Evolutionary conservation across 2,113 vertebrate species (phyloP), one percentile per base, ranked within the genome.

Genomic region (Paralichthys olivaceus): DNA sequence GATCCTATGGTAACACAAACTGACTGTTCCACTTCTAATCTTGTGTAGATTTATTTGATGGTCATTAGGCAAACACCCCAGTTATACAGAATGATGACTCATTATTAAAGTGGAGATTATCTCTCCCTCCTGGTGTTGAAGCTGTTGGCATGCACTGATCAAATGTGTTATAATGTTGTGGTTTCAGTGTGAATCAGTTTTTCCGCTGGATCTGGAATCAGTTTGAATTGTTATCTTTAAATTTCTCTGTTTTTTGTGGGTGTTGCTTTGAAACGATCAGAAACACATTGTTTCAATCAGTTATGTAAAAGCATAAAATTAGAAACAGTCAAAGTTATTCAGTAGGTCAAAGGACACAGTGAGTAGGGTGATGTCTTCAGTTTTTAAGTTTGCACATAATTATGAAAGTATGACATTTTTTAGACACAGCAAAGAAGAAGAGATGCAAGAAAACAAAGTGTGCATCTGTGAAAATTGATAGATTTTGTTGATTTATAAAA

Each of bases 141-240:
- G 47, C 43, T 84, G 1, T 70, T 61, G 0, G 4, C 47, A 54
- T 43, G 58, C 58, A 53, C 11, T 9, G 49, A 72, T 56, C 34
- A 3, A 5, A 34, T 49, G 12, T 34, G 13, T 14, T 20, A 6
- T 61, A 56, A 1, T 68, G 54, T 84, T 72, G 5, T 69, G 23
- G 4, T 80, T 83, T 5, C 60, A 75, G 19, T 28, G 12, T 54
- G 15, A 76, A 29, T n/a, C 28, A 69, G 25, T 51, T 62, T 67
- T 34, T 20, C n/a, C 55, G 23, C 20, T 62, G 13, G 17, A 72
- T 67, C 71, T 84, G 61, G 61, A 63, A 65, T 70, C 54, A 40
- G 7, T 85, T 80, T 32, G 26, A 54, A 17, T 68, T 77, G n/a
- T 85, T 76, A 74, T 81, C 55, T 69, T 72, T 71, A 17, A 22